Conservation (phyloP, 1,140 invertebrate genomes). For the Cotesia vestalis region DNA sequence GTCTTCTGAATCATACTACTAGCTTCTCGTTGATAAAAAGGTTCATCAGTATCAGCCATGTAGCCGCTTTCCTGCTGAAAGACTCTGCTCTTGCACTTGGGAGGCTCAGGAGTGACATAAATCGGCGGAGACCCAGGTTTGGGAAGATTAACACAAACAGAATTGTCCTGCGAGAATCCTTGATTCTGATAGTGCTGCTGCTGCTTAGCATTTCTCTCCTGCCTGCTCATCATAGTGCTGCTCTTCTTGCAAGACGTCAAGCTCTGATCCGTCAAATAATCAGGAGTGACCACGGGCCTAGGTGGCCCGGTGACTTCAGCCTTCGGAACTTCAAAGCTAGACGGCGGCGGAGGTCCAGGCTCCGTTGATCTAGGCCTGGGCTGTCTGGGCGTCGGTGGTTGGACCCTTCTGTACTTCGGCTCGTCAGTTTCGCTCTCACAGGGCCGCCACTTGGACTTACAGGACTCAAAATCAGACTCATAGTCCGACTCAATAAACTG, state of each 20-base stretch:
- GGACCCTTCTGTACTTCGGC: constrained; percentile 67
- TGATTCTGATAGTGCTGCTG: constrained; percentile 44
- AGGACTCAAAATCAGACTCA: constrained; percentile 73
- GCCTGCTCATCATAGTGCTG: constrained; percentile 40
- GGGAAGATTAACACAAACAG: constrained; percentile 33
- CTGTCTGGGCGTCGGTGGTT: constrained; percentile 62
- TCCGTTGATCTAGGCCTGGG: constrained; percentile 67
- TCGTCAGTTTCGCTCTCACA: constrained; percentile 75
- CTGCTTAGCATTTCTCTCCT: constrained; percentile 55
- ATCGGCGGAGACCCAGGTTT: constrained; percentile 69
- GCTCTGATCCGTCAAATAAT: constrained; percentile 44
- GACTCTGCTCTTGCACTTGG: constrained; percentile 67
- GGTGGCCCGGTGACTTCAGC: constrained; percentile 64
- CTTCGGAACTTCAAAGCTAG: constrained; percentile 68
- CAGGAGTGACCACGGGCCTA: constrained; percentile 59
- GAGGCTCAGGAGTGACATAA: constrained; percentile 69
- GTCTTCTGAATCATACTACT: constrained; percentile 45
- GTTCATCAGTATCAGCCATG: constrained; percentile 78
- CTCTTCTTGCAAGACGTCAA: constrained; percentile 40
- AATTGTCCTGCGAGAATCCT: constrained; percentile 32
- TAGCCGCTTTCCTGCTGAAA: constrained; percentile 72
- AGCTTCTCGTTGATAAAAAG: constrained; percentile 51
- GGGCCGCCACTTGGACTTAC: constrained; percentile 70
- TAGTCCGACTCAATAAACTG: constrained; percentile 75
- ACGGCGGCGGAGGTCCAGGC: constrained; percentile 69